phyloP scores from a whole-genome alignment of 2,113 vertebrate genomes.

The Oreochromis niloticus region DNA sequence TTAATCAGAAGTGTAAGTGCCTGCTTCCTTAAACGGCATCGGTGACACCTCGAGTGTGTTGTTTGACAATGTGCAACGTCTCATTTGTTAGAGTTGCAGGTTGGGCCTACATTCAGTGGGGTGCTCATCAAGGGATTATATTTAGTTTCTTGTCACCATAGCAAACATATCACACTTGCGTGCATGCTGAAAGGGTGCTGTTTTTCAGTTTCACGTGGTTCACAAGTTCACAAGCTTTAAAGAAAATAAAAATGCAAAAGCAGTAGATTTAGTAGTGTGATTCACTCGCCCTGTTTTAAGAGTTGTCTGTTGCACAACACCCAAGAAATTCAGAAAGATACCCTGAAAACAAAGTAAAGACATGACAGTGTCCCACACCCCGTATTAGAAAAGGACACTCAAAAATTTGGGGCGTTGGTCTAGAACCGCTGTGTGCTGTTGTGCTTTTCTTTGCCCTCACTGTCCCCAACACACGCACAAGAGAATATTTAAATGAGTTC shows the following conservation, averaged over 20 bases:
- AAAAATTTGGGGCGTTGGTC: background rate
- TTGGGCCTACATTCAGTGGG: background rate
- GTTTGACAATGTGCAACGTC: background rate
- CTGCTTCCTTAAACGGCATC: background rate
- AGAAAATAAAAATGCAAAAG: background rate
- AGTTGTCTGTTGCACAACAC: background rate
- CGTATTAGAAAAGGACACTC: background rate
- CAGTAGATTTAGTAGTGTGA: background rate
- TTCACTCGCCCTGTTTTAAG: rapidly evolving
- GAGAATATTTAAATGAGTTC: background rate
- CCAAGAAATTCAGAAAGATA: background rate
- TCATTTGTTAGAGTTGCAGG: background rate
- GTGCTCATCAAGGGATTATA: rapidly evolving
- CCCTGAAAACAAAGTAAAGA: background rate
- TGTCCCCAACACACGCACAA: background rate
- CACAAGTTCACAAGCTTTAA: background rate
- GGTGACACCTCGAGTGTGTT: background rate
- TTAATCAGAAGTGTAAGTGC: background rate
- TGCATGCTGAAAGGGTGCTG: background rate
- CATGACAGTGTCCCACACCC: background rate
- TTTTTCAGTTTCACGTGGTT: background rate
- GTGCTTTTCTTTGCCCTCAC: background rate
- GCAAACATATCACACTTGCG: background rate
- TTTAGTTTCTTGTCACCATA: background rate
- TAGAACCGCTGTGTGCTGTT: background rate